These are phyloP conservation scores for Noctua pronuba DNA, from an alignment of 2,888 invertebrate genomes.

Conservation along the genomic window DNA sequence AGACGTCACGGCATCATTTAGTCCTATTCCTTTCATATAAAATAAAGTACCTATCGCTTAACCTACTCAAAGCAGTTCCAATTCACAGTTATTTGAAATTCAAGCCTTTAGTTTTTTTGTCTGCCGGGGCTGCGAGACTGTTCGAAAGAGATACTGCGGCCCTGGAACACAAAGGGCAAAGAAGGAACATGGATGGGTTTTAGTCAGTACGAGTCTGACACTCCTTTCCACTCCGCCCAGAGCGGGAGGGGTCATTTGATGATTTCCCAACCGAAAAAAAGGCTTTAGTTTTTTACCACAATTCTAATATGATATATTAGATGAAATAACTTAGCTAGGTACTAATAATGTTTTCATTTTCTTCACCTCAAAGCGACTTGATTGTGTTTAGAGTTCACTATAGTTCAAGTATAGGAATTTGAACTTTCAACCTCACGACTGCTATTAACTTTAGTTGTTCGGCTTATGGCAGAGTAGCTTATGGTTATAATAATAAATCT, in stretches of 20 bases:
- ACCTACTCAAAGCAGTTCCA: background rate
- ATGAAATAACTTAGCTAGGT: conserved; percentile 18
- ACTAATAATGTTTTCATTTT: conserved; percentile 17
- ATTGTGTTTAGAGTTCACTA: conserved; percentile 46
- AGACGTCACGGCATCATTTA: background rate
- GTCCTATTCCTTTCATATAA: background rate
- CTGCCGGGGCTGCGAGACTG: too few species aligned
- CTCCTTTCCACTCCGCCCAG: too few species aligned
- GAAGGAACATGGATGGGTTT: too few species aligned
- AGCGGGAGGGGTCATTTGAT: too few species aligned
- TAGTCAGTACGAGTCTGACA: too few species aligned
- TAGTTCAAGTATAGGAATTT: conserved; percentile 58
- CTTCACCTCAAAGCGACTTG: conserved; percentile 28
- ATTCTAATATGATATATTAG: background rate
- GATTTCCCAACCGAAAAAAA: too few species aligned
- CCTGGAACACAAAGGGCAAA: too few species aligned
- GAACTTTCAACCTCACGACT: conserved; percentile 55
- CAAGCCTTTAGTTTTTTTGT: too few species aligned
- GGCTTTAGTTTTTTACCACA: conserved; percentile 14
- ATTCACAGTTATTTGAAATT: background rate
- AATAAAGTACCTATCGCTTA: background rate
- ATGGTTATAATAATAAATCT: conserved; percentile 37
- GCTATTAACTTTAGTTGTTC: conserved; percentile 42
- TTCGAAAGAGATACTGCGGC: too few species aligned
- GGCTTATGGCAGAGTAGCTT: conserved; percentile 27